A percentile compares a stretch with the other conserved stretches of the same genome.
phyloP scores from a whole-genome alignment of 2,888 invertebrate species.

The Aporophyla nigra region DNA sequence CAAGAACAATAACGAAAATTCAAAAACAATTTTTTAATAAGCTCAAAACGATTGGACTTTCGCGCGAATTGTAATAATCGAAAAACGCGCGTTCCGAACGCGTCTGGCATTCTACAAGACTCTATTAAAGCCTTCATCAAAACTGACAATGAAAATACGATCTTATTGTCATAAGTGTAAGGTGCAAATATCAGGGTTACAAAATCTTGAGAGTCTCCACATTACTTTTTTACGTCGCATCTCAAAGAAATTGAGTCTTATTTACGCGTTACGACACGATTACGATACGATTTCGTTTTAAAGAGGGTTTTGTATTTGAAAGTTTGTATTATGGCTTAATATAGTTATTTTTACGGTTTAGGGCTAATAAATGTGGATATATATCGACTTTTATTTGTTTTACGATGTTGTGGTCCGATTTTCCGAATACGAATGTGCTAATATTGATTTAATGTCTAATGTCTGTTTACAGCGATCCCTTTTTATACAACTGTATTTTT shows the following conservation, averaged over 20 bases:
- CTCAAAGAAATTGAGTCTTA: conserved; percentile 76
- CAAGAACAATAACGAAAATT: conserved; percentile 57
- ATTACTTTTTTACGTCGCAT: conserved; percentile 78
- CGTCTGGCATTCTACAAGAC: conserved; percentile 79
- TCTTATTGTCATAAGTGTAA: conserved; percentile 11
- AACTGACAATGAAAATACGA: conserved; percentile 29
- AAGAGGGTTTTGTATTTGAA: conserved; percentile 43
- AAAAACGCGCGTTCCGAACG: conserved; percentile 81
- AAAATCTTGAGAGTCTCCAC: conserved; percentile 53
- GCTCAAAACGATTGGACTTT: conserved; percentile 71
- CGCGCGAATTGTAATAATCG: conserved; percentile 82
- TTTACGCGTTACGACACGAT: conserved; percentile 76
- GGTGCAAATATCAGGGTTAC: conserved; percentile 13
- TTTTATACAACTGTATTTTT: background rate
- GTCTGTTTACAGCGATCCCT: background rate
- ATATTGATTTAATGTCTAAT: conserved; percentile 8
- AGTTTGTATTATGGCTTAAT: conserved; percentile 48
- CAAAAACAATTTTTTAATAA: conserved; percentile 64
- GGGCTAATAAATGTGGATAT: conserved; percentile 25
- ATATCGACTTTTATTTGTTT: conserved; percentile 39
- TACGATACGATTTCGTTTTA: conserved; percentile 68
- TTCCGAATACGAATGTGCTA: conserved; percentile 25
- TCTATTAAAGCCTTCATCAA: conserved; percentile 75
- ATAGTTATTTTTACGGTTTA: conserved; percentile 41
- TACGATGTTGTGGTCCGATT: background rate